Base-by-base conservation (phyloP, 1,140 invertebrate genomes). In the Trichoplusia ni region DNA sequence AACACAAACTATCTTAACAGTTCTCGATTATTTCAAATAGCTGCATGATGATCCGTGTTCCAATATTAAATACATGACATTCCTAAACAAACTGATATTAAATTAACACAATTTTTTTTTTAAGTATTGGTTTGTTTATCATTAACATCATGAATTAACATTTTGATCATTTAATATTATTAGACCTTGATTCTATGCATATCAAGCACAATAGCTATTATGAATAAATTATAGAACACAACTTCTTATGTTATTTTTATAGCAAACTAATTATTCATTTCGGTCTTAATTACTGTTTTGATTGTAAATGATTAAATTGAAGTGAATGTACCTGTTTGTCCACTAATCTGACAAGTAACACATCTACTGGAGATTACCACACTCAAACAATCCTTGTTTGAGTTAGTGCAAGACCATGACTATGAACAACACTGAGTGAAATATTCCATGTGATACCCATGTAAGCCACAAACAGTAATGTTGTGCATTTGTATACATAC, bases 401-500 rank as follows among this genome's bases (percentile, higher is more conserved):
- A 14, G 9, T 9, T 19, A 23, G 51, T 38, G 13, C 31, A 16
- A 35, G 51, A 23, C 31, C 35, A 38, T 25, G 46, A 40, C 11
- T 2, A 2, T 14, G 38, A n/a, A 31, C 54, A 2, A 58, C 37
- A 49, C 11, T 42, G 16, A 13, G 19, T 44, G n/a, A 58, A 46
- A 64, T 42, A 63, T 70, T 58, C 68, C 58, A 64, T 70, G 67
- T 74, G 66, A 71, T 67, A 63, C 53, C 67, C 49, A 73, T 74
- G 69, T 77, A 75, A 58, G 25, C 33, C 27, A 38, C 13, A 63
- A 82, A 81, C 76, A 81, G 59, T 58, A 72, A 53, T 79, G 62
- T 66, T 73, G 68, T 71, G 78, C 71, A 76, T 76, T 81, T 86
- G 84, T 89, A 83, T 86, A 88, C 82, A 89, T 83, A 90, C 84